A percentile compares a stretch with the other conserved stretches of the same genome.
phyloP scores from a whole-genome alignment of 2,888 invertebrate species.

The Eristalis intricaria region DNA sequence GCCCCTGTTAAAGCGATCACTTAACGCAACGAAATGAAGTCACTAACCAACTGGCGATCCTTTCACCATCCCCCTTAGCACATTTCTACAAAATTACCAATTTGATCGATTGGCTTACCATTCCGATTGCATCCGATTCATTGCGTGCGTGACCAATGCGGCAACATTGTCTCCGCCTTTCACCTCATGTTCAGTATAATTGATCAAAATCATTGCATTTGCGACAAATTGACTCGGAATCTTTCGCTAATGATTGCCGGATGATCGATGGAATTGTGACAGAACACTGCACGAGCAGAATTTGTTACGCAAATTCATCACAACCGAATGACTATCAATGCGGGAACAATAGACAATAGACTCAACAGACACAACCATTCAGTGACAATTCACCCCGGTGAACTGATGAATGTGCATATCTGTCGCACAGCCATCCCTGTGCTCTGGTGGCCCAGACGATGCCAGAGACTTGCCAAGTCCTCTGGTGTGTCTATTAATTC shows the following conservation, averaged over 20 bases:
- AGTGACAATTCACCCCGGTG: slow-evolving; percentile 1
- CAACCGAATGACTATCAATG: slow-evolving; percentile 66
- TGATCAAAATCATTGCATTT: slow-evolving; percentile 64
- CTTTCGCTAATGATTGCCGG: slow-evolving; percentile 56
- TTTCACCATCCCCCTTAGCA: background rate
- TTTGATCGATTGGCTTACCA: slow-evolving; percentile 58
- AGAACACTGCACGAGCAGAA: slow-evolving; percentile 43
- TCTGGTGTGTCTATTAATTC: slow-evolving; percentile 56
- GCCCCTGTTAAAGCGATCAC: background rate
- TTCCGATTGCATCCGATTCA: slow-evolving; percentile 32
- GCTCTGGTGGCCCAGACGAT: slow-evolving; percentile 10
- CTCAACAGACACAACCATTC: background rate
- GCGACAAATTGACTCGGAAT: slow-evolving; percentile 68
- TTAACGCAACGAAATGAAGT: background rate
- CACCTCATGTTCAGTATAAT: slow-evolving; percentile 31
- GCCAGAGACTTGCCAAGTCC: slow-evolving; percentile 24
- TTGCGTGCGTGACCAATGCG: slow-evolving; percentile 63
- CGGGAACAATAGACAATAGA: slow-evolving; percentile 25
- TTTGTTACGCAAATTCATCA: slow-evolving; percentile 71
- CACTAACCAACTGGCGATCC: background rate
- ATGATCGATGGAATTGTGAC: slow-evolving; percentile 70
- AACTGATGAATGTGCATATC: slow-evolving; percentile 42
- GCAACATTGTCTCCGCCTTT: slow-evolving; percentile 20
- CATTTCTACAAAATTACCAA: slow-evolving; percentile 42
- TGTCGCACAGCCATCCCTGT: background rate